Evolutionary conservation across 92 coral and sea anemone species (phyloP).

Genomic region (Zoanthus sansibaricus): DNA sequence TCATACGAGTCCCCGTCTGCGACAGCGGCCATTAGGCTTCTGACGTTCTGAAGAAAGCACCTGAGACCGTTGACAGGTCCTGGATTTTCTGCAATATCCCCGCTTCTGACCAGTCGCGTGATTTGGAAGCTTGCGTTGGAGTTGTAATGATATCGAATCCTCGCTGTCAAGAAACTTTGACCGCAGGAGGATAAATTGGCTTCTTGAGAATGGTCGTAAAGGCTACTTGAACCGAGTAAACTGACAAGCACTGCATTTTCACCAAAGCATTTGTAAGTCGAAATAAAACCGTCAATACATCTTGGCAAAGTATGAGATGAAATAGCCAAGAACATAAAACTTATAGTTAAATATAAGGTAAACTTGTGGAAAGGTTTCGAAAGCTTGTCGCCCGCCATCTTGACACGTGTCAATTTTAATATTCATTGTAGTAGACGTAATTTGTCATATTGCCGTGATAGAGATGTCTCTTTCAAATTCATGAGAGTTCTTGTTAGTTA

Average conservation of each 20-base stretch:
- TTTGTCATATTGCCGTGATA: too few species aligned
- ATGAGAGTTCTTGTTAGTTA: too few species aligned
- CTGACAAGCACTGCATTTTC: conserved; percentile 1
- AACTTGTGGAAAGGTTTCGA: not conserved
- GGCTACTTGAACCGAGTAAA: conserved; percentile 1
- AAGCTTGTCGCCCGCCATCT: not conserved
- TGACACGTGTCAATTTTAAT: too few species aligned
- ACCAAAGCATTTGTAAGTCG: not conserved
- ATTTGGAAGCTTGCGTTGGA: conserved; percentile 31
- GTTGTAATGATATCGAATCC: conserved; percentile 14
- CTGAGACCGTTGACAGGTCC: too few species aligned
- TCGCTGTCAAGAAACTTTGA: conserved; percentile 25
- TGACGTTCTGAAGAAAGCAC: too few species aligned
- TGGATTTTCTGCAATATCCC: too few species aligned
- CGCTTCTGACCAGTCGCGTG: not conserved
- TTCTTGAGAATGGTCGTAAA: conserved; percentile 3
- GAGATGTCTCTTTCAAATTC: too few species aligned
- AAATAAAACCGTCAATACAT: not conserved
- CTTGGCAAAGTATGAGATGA: not conserved
- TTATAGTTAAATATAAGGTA: not conserved
- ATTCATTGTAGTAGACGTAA: too few species aligned
- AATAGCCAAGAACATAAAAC: conserved; percentile 8
- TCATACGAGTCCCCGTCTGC: too few species aligned
- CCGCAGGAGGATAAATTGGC: not conserved
- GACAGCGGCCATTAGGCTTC: too few species aligned